Evolutionary conservation across 2,113 vertebrate genomes (phyloP).

Genomic region (Empidonax traillii): DNA sequence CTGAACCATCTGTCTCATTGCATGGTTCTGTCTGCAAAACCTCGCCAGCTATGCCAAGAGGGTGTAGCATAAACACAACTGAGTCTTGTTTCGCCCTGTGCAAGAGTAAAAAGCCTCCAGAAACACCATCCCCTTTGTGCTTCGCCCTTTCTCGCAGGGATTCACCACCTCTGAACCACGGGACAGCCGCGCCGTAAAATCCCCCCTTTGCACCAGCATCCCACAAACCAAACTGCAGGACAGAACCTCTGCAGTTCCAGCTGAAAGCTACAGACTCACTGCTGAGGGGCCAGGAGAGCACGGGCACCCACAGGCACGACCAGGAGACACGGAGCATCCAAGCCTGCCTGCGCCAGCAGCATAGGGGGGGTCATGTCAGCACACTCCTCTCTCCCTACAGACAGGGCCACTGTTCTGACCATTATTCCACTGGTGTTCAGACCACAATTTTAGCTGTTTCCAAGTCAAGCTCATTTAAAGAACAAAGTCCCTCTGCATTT

Average conservation of each 20-base stretch:
- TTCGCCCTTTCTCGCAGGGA: background rate
- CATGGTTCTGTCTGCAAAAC: slow-evolving; percentile 51
- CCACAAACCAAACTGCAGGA: background rate
- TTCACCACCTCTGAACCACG: background rate
- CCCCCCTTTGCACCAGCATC: background rate
- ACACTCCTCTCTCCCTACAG: background rate
- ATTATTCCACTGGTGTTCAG: too few relatives aligned
- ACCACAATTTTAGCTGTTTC: background rate
- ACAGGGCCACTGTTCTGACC: background rate
- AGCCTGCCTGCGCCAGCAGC: background rate
- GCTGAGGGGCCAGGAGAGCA: background rate
- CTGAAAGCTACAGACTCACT: background rate
- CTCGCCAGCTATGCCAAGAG: slow-evolving; percentile 49
- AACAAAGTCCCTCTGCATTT: background rate
- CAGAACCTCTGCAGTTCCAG: background rate
- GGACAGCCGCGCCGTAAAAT: background rate
- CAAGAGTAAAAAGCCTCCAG: background rate
- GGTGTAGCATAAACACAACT: slow-evolving; percentile 49
- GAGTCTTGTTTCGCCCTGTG: slow-evolving; percentile 37
- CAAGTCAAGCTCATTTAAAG: background rate
- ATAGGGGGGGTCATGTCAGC: background rate
- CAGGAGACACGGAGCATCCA: background rate
- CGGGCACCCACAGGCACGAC: background rate
- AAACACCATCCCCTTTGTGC: background rate
- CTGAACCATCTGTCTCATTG: slow-evolving; percentile 59